Conservation (phyloP, 1,140 invertebrate genomes). For the Drosophila neocordata region DNA sequence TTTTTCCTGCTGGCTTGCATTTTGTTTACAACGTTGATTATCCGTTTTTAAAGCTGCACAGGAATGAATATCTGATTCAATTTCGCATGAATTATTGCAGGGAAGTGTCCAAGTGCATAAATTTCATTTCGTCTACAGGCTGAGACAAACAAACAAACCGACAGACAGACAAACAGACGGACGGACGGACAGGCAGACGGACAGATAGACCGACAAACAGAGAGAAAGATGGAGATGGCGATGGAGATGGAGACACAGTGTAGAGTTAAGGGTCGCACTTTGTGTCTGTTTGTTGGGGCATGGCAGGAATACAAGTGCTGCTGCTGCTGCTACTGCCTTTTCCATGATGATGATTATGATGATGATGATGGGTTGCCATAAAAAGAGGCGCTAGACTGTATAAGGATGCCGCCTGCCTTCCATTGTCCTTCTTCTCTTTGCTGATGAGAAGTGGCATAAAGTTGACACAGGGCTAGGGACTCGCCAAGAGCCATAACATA, state of each 20-base stretch:
- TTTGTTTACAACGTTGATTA: slow-evolving; percentile 78
- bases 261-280: slow-evolving; percentile 53
- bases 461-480: slow-evolving; percentile 65
- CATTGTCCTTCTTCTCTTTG: slow-evolving; percentile 54
- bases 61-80: slow-evolving; percentile 81
- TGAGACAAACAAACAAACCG: slow-evolving; percentile 7
- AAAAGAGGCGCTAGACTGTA: slow-evolving; percentile 77
- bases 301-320: slow-evolving; percentile 53
- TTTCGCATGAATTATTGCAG: slow-evolving; percentile 81
- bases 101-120: slow-evolving; percentile 80
- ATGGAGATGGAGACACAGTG: slow-evolving; percentile 29
- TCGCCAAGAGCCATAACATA: not conserved
- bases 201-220: slow-evolving; percentile 17
- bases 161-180: not conserved
- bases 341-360: slow-evolving; percentile 21
- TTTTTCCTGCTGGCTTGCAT: slow-evolving; percentile 38
- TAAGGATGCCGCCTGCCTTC: slow-evolving; percentile 54
- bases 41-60: slow-evolving; percentile 76
- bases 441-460: slow-evolving; percentile 69
- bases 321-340: slow-evolving; percentile 32
- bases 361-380: slow-evolving; percentile 60
- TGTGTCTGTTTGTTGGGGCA: slow-evolving; percentile 68
- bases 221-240: slow-evolving; percentile 29
- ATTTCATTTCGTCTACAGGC: slow-evolving; percentile 71
- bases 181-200: slow-evolving; percentile 11